Conservation (phyloP, 2,797 vertebrate species). For the Meriones psammophilus region DNA sequence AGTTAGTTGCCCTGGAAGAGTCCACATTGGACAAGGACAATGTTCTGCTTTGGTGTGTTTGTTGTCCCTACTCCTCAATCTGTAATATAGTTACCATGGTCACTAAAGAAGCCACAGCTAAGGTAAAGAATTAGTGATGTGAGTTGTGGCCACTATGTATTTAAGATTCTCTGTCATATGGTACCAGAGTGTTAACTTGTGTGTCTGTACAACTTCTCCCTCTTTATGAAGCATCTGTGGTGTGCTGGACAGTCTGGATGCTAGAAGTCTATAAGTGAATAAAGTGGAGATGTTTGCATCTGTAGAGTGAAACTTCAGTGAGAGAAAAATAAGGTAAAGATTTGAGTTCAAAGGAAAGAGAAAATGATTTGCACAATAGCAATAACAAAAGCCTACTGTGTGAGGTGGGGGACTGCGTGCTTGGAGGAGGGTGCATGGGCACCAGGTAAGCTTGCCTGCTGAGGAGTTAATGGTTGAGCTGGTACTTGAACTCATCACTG, state of each 20-base stretch:
- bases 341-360: neutral
- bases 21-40: neutral
- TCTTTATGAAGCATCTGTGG: neutral
- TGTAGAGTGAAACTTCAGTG: neutral
- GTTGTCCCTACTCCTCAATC: neutral
- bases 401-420: neutral
- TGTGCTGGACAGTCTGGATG: neutral
- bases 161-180: too few species aligned
- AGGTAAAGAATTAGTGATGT: neutral
- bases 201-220: neutral
- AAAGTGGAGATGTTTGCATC: neutral
- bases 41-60: neutral
- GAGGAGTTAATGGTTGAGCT: neutral
- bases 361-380: neutral
- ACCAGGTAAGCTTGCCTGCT: neutral
- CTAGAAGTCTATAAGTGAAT: neutral
- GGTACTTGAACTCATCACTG: neutral
- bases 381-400: neutral
- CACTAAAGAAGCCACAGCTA: neutral
- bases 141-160: neutral
- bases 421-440: neutral
- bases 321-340: neutral
- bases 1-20: constrained; percentile 24
- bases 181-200: neutral
- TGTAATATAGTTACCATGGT: neutral